Evolutionary conservation across 37 sponge, comb jelly and placozoan genomes (phyloP).

Genomic region (Amphimedon queenslandica): DNA sequence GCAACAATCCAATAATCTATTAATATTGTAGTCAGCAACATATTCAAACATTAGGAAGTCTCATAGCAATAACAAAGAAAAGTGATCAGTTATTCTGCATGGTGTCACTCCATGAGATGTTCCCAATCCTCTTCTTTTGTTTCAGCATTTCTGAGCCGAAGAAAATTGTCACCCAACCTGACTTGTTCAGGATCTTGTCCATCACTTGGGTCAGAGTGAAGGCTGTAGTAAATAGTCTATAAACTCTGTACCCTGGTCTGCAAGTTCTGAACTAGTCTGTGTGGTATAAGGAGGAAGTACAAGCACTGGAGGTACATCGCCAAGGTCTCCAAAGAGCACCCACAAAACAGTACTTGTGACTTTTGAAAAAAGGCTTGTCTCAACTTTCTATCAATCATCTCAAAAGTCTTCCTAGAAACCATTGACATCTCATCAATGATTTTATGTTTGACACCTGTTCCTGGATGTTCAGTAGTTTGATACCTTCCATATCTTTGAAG

Average conservation of each 20-base stretch:
- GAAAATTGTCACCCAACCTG: conserved; percentile 12
- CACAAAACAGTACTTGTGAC: conserved; percentile 1
- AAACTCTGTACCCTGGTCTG: conserved; percentile 18
- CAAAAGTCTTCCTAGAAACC: too few species aligned
- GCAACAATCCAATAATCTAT: not conserved
- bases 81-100: not conserved
- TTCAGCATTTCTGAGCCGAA: conserved; percentile 26
- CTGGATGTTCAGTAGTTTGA: conserved; percentile 14
- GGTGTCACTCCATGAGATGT: conserved; percentile 12
- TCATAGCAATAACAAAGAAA: conserved; percentile 5
- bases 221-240: not conserved
- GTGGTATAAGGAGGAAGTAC: conserved; percentile 24
- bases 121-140: conserved; percentile 21
- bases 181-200: conserved; percentile 1
- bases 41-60: conserved; percentile 15
- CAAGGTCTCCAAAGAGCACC: conserved; percentile 39
- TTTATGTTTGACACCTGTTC: not conserved
- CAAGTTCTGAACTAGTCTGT: not conserved
- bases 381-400: conserved; percentile 10
- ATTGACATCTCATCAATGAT: conserved; percentile 31
- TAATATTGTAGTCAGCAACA: not conserved
- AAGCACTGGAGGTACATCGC: conserved; percentile 26
- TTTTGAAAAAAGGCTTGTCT: conserved; percentile 13
- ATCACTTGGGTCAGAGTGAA: too few species aligned
- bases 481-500: too few species aligned